Percentiles rank a stretch among this genome's conserved stretches.
phyloP scores from a whole-genome alignment of 1,140 invertebrate genomes.

The Eumeta japonica region DNA sequence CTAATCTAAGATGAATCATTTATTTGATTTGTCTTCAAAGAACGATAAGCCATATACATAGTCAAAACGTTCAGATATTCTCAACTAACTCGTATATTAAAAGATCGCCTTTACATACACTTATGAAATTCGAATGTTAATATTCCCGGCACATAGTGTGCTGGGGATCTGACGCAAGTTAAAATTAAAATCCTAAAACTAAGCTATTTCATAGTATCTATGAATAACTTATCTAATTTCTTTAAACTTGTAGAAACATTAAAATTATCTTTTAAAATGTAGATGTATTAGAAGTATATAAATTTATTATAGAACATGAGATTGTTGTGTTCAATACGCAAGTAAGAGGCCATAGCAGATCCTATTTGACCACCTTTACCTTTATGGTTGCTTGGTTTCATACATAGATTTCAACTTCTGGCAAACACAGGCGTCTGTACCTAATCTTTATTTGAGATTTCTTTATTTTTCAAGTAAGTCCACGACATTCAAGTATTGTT shows the following conservation, averaged over 20 bases:
- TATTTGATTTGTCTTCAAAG: constrained; percentile 44
- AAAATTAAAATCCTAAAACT: constrained; percentile 3
- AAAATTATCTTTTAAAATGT: constrained; percentile 7
- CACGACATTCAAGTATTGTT: too few species aligned
- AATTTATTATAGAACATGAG: constrained; percentile 15
- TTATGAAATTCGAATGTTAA: too few species aligned
- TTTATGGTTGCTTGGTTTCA: too few species aligned
- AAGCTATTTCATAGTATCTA: constrained; percentile 11
- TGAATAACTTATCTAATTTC: too few species aligned
- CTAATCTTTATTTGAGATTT: too few species aligned
- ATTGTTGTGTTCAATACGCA: too few species aligned
- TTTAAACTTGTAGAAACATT: constrained; percentile 9
- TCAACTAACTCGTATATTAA: constrained; percentile 33
- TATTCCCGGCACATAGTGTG: constrained; percentile 19
- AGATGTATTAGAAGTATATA: background rate
- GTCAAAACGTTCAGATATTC: constrained; percentile 41
- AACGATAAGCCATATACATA: constrained; percentile 50
- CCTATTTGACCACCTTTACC: too few species aligned
- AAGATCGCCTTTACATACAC: constrained; percentile 30
- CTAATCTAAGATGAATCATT: constrained; percentile 43
- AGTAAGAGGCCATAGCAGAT: too few species aligned
- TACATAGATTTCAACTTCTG: constrained; percentile 34
- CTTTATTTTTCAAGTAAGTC: too few species aligned
- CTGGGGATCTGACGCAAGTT: constrained; percentile 41
- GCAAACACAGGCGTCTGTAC: constrained; percentile 39